Conservation (phyloP, 2,888 invertebrate genomes). For the Perizoma flavofasciatum region DNA sequence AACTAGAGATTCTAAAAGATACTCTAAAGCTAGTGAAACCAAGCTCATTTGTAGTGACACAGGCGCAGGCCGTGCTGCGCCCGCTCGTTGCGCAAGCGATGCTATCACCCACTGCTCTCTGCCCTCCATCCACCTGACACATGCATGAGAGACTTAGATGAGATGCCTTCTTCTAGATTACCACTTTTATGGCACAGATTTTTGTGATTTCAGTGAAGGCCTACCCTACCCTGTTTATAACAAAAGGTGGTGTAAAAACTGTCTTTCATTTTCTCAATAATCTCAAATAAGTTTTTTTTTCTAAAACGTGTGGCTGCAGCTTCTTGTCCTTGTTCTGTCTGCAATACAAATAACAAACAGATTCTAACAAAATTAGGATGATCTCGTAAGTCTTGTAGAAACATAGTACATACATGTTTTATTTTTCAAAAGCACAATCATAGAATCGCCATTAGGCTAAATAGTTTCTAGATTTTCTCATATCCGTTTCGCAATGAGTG, state of each 20-base stretch:
- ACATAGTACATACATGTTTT: too few species aligned
- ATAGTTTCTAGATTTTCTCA: conserved; percentile 14
- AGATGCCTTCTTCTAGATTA: conserved; percentile 28
- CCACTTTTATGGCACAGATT: conserved; percentile 11
- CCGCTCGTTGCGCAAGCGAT: conserved; percentile 57
- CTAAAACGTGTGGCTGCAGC: not conserved
- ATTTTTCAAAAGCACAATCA: too few species aligned
- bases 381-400: too few species aligned
- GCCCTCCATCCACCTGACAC: conserved; percentile 53
- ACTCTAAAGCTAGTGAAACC: too few species aligned
- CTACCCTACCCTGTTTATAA: conserved; percentile 1
- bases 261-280: conserved; percentile 3
- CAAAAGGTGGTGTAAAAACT: not conserved
- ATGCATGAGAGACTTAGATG: conserved; percentile 40
- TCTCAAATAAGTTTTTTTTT: too few species aligned
- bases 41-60: conserved; percentile 6
- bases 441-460: conserved; percentile 2
- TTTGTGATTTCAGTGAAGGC: conserved; percentile 11
- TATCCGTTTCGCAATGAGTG: conserved; percentile 14
- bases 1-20: too few species aligned
- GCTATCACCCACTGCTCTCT: conserved; percentile 56
- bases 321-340: too few species aligned
- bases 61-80: conserved; percentile 24
- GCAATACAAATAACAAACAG: too few species aligned
- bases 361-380: too few species aligned